phyloP scores from a whole-genome alignment of 2,113 vertebrate species.

The Melanotaenia duboulayi region DNA sequence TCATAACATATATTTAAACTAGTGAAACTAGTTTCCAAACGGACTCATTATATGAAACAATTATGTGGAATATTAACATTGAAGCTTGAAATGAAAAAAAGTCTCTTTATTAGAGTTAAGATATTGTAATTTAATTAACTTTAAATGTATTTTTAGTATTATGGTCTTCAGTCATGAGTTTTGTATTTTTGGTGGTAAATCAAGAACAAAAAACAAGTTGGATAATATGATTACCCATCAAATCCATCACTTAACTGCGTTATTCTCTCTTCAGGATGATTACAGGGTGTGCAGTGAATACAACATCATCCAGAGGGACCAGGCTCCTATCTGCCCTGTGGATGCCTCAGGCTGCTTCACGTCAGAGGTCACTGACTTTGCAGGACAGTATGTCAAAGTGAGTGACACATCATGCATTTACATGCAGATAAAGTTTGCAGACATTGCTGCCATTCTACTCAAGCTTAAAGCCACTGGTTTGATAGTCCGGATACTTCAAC shows the following conservation, averaged over 20 bases:
- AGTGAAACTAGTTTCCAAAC: slow-evolving; percentile 1
- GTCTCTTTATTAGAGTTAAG: background rate
- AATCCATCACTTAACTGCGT: slow-evolving; percentile 13
- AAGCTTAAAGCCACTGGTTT: background rate
- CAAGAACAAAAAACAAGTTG: background rate
- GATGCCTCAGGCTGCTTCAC: slow-evolving; percentile 95
- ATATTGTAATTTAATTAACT: background rate
- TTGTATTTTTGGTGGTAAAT: background rate
- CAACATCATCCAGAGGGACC: slow-evolving; percentile 93
- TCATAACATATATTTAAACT: slow-evolving; percentile 41
- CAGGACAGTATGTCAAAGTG: slow-evolving; percentile 98
- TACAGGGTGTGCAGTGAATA: slow-evolving; percentile 94
- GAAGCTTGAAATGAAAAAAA: background rate
- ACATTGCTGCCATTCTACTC: slow-evolving; percentile 24
- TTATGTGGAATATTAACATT: slow-evolving; percentile 2
- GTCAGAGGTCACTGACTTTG: slow-evolving; percentile 91
- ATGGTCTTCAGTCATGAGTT: too few relatives aligned
- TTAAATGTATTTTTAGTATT: background rate
- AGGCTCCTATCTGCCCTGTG: slow-evolving; percentile 93
- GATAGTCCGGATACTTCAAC: slow-evolving; percentile 4
- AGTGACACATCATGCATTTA: slow-evolving; percentile 69
- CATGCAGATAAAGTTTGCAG: slow-evolving; percentile 47
- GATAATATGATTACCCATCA: background rate
- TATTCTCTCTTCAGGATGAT: slow-evolving; percentile 87
- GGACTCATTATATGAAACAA: background rate